These are phyloP conservation scores for Macrocentrus cingulum DNA, from an alignment of 1,140 invertebrate species.

Conservation along the genomic window DNA sequence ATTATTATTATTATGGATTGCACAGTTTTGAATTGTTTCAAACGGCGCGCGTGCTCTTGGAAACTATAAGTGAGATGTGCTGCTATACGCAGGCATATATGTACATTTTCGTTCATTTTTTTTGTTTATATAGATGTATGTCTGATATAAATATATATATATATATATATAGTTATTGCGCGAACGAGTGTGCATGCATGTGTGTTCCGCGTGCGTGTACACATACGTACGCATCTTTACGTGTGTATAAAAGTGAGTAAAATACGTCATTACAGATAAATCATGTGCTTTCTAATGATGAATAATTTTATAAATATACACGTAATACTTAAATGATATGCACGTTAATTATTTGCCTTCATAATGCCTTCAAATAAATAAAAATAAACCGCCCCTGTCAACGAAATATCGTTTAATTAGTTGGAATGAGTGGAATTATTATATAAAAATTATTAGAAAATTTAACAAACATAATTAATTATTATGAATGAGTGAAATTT, in stretches of 20 bases:
- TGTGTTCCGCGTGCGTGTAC: slow-evolving; percentile 29
- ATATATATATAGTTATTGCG: no score
- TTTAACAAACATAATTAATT: no score
- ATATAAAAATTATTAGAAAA: no score
- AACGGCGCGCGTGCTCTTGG: not conserved
- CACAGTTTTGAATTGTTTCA: slow-evolving; percentile 18
- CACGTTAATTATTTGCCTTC: slow-evolving; percentile 6
- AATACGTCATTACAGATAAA: slow-evolving; percentile 53
- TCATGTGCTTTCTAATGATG: slow-evolving; percentile 55
- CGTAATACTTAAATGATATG: slow-evolving; percentile 47
- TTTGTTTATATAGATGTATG: slow-evolving; percentile 24
- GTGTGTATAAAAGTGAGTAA: slow-evolving; percentile 34
- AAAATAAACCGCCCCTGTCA: not conserved
- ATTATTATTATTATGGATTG: slow-evolving; percentile 11
- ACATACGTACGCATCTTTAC: slow-evolving; percentile 21
- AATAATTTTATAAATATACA: slow-evolving; percentile 57
- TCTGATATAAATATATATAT: slow-evolving; percentile 24
- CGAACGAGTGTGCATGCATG: slow-evolving; percentile 16
- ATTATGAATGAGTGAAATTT: not conserved
- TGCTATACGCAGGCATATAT: slow-evolving; percentile 22
- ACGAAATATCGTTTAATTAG: no score
- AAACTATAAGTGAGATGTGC: slow-evolving; percentile 29
- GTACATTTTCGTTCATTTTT: slow-evolving; percentile 22
- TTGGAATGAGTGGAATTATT: no score
- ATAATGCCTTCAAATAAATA: not conserved